Percentiles rank a stretch among this genome's conserved stretches.
These are phyloP conservation scores for Cavia aperea DNA, from an alignment of 2,113 vertebrate genomes.

Conservation along the genomic window DNA sequence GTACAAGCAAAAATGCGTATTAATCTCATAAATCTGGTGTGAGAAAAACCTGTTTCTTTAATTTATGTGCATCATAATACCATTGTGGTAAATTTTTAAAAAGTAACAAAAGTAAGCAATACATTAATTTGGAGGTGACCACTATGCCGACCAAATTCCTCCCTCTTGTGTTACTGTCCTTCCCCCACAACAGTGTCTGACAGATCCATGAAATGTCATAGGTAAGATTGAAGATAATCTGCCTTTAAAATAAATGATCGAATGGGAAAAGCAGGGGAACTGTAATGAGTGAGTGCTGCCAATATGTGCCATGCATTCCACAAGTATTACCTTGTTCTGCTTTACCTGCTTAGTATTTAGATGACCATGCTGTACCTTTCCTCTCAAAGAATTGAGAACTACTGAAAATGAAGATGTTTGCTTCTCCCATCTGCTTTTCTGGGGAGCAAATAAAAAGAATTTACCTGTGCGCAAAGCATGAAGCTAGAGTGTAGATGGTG, in stretches of 20 bases:
- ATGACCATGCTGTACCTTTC: not conserved
- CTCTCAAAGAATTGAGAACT: not conserved
- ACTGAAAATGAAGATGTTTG: not conserved
- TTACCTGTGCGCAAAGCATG: not conserved
- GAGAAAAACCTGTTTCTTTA: not conserved
- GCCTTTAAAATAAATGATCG: not conserved
- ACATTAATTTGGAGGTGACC: not conserved
- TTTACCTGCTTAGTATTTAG: not conserved
- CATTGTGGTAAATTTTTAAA: not conserved
- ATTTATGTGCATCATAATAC: not conserved
- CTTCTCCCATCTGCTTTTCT: not conserved
- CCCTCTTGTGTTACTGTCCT: not conserved
- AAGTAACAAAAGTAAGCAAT: not conserved
- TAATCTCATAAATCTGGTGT: not conserved
- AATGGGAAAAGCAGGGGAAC: not conserved
- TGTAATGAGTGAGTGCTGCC: not conserved
- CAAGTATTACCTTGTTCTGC: not conserved
- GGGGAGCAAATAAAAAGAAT: not conserved
- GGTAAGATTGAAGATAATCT: not conserved
- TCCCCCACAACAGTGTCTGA: not conserved
- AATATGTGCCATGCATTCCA: not conserved
- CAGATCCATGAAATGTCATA: not conserved
- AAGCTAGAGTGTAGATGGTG: not conserved
- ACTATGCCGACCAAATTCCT: not conserved
- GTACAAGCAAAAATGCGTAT: not conserved